Base-by-base conservation (phyloP, 1,140 invertebrate genomes). In the Planococcus citri region DNA sequence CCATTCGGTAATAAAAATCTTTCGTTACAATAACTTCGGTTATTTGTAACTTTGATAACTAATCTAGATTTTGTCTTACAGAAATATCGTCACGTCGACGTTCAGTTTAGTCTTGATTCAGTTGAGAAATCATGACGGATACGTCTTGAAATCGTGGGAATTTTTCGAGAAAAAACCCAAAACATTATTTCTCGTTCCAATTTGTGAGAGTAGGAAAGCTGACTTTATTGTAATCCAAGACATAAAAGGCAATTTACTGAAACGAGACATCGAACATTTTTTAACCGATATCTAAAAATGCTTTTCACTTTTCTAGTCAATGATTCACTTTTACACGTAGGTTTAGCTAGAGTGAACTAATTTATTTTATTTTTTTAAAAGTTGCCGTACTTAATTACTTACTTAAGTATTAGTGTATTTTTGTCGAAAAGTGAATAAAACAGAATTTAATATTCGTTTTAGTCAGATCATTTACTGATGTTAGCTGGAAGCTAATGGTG, bases 71-170 rank as follows among this genome's bases (percentile, higher is more conserved):
- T 21, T 77, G n/a, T n/a, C n/a, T n/a, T 83, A 74, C 76, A 80
- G 84, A 76, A 81, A 82, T 78, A 78, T 83, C 77, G 80, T 88
- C 25, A 83, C 81, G 73, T 86, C 86, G 4, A 81, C 81, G 25
- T 79, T 78, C 73, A 87, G 87, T n/a, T 80, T 90, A 61, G 79
- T 85, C 72, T 82, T 89, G 41, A 81, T 89, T 33, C 87, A 90
- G 80, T 79, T 90, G 51, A 79, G 87, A 72, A 82, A 83, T 71
- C 81, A 83, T 51, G 79, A 82, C 27, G 82, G 83, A 57, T 78
- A 82, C 77, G 85, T 87, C 27, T 77, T 86, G 71, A 80, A 84
- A 74, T 84, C 84, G 70, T 88, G 87, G 82, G 83, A 86, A 74
- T 88, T 88, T 74, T 79, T 79, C 12, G 80, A 81, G 70, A 51